Conservation (phyloP, 2,113 vertebrate species). For the Ptyas mucosa region DNA sequence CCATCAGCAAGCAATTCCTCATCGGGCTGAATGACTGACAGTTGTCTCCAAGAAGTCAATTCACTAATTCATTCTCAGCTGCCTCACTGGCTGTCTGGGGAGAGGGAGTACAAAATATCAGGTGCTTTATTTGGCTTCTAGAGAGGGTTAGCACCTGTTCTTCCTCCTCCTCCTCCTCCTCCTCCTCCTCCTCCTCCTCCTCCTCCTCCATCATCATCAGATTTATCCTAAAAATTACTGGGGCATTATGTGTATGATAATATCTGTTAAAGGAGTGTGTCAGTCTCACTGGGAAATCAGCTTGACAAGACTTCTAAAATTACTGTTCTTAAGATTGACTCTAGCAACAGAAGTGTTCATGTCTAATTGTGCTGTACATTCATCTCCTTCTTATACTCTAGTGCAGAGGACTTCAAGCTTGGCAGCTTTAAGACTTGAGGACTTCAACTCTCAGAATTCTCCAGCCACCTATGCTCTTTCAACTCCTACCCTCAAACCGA, state of each 20-base stretch:
- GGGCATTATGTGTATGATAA: not conserved
- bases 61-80: conserved; percentile 5
- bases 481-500: too few species aligned
- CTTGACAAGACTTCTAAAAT: not conserved
- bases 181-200: too few species aligned
- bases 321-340: not conserved
- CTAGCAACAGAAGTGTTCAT: not conserved
- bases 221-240: not conserved
- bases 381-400: not conserved
- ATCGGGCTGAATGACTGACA: not conserved
- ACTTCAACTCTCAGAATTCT: too few species aligned
- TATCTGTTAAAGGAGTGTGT: not conserved
- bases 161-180: too few species aligned
- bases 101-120: not conserved
- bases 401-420: not conserved
- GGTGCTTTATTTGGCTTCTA: not conserved
- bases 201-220: not conserved
- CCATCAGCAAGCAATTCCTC: conserved; percentile 1
- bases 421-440: too few species aligned
- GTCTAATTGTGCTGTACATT: not conserved
- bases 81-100: not conserved
- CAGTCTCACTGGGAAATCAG: not conserved
- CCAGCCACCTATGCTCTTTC: too few species aligned
- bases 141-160: too few species aligned
- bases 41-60: not conserved